phyloP scores from a whole-genome alignment of 2,888 invertebrate genomes.

The Mythimna pallens region DNA sequence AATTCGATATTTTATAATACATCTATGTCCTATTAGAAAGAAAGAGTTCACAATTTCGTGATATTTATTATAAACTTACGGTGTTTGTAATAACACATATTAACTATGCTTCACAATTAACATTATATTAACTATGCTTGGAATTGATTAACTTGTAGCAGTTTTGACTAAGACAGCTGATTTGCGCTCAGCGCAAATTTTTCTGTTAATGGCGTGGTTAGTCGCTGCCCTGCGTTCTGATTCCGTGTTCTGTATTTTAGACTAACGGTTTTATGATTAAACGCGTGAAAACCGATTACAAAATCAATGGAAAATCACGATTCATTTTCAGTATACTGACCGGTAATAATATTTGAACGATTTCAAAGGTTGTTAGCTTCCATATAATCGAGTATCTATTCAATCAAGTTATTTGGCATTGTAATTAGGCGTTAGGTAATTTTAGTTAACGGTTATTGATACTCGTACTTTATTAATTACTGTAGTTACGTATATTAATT shows the following conservation, averaged over 20 bases:
- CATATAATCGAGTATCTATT: slow-evolving; percentile 20
- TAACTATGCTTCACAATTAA: no score
- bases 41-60: no score
- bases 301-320: slow-evolving; percentile 45
- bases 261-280: slow-evolving; percentile 9
- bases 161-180: no score
- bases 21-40: no score
- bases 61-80: no score
- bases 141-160: not conserved
- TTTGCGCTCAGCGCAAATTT: no score
- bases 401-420: slow-evolving; percentile 33
- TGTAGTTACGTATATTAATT: slow-evolving; percentile 49
- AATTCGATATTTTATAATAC: no score
- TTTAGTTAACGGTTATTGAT: slow-evolving; percentile 54
- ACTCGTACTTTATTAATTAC: slow-evolving; percentile 46
- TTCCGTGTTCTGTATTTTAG: not conserved
- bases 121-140: no score
- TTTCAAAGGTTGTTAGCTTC: slow-evolving; percentile 16
- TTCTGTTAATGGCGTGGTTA: no score
- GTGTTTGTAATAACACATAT: no score
- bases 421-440: slow-evolving; percentile 54
- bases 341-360: slow-evolving; percentile 18
- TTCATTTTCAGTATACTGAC: slow-evolving; percentile 29
- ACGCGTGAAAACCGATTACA: slow-evolving; percentile 43
- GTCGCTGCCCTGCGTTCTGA: not conserved